Conservation (phyloP, 2,888 invertebrate species). For the Mylabris sibirica region DNA sequence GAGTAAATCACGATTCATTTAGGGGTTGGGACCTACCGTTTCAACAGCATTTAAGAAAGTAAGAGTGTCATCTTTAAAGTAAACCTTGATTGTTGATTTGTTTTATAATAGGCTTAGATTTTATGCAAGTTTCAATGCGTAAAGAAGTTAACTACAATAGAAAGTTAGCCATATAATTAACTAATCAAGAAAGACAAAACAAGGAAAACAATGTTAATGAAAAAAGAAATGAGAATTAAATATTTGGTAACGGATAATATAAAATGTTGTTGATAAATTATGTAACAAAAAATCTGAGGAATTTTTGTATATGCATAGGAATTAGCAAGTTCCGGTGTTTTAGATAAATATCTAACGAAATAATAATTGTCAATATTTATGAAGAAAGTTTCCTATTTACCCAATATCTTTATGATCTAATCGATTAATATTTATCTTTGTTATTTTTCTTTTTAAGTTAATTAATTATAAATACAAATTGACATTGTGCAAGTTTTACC, state of each 20-base stretch:
- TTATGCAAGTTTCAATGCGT: slow-evolving; percentile 9
- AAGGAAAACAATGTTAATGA: not conserved
- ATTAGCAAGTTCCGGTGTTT: slow-evolving; percentile 3
- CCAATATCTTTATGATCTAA: not conserved
- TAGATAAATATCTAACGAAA: slow-evolving; percentile 15
- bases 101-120: not conserved
- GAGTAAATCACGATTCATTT: not conserved
- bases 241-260: not conserved
- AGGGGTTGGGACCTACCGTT: not conserved
- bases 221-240: slow-evolving; percentile 7
- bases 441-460: no score
- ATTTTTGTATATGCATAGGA: not conserved
- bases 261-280: not conserved
- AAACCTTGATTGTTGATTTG: not conserved
- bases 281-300: slow-evolving; percentile 1
- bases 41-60: not conserved
- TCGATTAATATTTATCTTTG: not conserved
- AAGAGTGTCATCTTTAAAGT: not conserved
- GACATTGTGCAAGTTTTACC: slow-evolving; percentile 9
- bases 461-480: not conserved
- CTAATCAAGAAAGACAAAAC: not conserved
- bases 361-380: slow-evolving; percentile 20
- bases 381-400: slow-evolving; percentile 22
- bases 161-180: not conserved
- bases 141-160: slow-evolving; percentile 11